Evolutionary conservation across 2,797 vertebrate genomes (phyloP).

Genomic region (Cossypha caffra): DNA sequence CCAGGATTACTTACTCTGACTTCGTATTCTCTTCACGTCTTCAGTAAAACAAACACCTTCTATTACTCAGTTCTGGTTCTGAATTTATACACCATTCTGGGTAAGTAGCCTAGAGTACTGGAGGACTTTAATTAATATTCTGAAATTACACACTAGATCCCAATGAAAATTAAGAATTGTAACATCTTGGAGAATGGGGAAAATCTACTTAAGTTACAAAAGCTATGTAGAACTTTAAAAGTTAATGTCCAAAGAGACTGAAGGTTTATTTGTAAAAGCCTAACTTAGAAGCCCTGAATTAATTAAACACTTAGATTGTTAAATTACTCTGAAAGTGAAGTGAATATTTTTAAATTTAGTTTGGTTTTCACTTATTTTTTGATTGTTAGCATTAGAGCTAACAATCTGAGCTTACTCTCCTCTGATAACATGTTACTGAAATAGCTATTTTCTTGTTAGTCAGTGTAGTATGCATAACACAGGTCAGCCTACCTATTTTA

Average conservation of each 20-base stretch:
- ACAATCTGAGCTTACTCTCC: neutral
- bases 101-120: slow-evolving; percentile 77
- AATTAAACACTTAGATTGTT: neutral
- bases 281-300: neutral
- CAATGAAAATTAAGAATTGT: neutral
- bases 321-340: neutral
- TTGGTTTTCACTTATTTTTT: neutral
- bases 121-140: neutral
- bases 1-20: slow-evolving; percentile 77
- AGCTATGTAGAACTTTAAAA: neutral
- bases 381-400: neutral
- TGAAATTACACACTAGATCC: neutral
- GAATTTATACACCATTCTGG: slow-evolving; percentile 89
- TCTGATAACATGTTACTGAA: neutral
- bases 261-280: neutral
- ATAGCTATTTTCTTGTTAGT: neutral
- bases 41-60: slow-evolving; percentile 87
- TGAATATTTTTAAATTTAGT: neutral
- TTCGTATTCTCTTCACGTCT: slow-evolving; percentile 84
- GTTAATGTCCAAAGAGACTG: neutral
- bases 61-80: slow-evolving; percentile 89
- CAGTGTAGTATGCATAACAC: neutral
- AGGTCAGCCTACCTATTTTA: neutral
- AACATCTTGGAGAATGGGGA: neutral
- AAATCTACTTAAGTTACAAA: neutral